Base-by-base conservation (phyloP, 2,797 vertebrate species). In the Channallabes apus region DNA sequence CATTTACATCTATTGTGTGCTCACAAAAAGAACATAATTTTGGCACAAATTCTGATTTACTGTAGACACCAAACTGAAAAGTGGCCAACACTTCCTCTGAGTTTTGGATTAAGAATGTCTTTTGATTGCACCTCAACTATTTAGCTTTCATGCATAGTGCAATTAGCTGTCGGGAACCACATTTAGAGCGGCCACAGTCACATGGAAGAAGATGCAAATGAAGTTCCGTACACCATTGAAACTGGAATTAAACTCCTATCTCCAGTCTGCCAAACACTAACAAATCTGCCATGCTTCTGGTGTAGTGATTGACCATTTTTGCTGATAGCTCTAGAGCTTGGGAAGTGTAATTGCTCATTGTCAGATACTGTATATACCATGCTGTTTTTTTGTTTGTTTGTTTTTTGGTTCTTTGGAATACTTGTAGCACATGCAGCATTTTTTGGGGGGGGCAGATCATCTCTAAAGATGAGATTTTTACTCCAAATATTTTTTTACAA, bases 21-120 rank as follows among this genome's bases (percentile, higher is more conserved):
- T 78, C 3, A 62, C 27, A 20, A 75, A 72, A 51, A 27, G 72
- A 75, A 9, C 17, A 32, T 76, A 3, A 6, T 73, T 73, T 54
- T 73, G 71, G 71, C 4, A 71, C 68, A 76, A 56, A 58, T 76
- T 76, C 54, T 20, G 15, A 58, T 35, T 58, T n/a, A n/a, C n/a
- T n/a, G n/a, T 17, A 76, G 51, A 58, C 51, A 76, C 17, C 41
- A 75, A 76, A 58, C 73, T 14, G 17, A 58, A 54, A 56, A 2
- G 17, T 76, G 73, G 17, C 51, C 54, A 56, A 56, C n/a, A 76
- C 51, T 17, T 75, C 46, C 41, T 76, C 51, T 76, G 54, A 58
- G 73, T 6, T 58, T 76, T 22, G 9, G 27, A 76, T 58, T 76
- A 18, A 76, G 35, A 29, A 58, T 58, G 27, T 76, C 27, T 18